A percentile compares a stretch with the other conserved stretches of the same genome.
Evolutionary conservation across 1,140 invertebrate species (phyloP).

Genomic region (Brachionus plicatilis): DNA sequence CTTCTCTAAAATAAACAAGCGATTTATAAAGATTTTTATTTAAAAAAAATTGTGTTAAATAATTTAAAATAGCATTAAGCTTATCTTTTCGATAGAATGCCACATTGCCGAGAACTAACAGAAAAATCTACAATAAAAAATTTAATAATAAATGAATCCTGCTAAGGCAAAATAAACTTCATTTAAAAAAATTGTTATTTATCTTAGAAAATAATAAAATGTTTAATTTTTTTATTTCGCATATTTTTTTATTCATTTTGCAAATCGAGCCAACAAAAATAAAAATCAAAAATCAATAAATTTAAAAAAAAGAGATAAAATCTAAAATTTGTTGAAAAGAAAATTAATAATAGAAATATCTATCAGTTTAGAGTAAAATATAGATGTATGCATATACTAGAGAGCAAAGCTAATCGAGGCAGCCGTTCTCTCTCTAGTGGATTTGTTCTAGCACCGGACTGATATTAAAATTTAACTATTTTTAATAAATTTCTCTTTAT

Average conservation of each 20-base stretch:
- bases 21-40: not conserved
- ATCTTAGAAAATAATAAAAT: conserved; percentile 22
- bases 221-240: conserved; percentile 23
- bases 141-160: conserved; percentile 29
- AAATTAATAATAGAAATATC: conserved; percentile 18
- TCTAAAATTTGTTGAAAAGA: conserved; percentile 4
- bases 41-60: not conserved
- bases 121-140: not conserved
- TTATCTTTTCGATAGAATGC: not conserved
- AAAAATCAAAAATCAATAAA: conserved; percentile 36
- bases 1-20: not conserved
- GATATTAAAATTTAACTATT: conserved; percentile 28
- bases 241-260: conserved; percentile 20
- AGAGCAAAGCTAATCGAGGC: not conserved
- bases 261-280: not conserved
- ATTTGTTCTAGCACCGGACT: conserved; percentile 4
- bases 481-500: conserved; percentile 26
- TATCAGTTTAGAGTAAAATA: not conserved
- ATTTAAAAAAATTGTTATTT: conserved; percentile 11
- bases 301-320: conserved; percentile 29
- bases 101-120: not conserved
- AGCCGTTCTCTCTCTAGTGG: not conserved
- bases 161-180: not conserved
- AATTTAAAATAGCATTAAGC: not conserved
- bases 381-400: not conserved